phyloP scores from a whole-genome alignment of 2,113 vertebrate genomes.

The Phoxinus phoxinus region DNA sequence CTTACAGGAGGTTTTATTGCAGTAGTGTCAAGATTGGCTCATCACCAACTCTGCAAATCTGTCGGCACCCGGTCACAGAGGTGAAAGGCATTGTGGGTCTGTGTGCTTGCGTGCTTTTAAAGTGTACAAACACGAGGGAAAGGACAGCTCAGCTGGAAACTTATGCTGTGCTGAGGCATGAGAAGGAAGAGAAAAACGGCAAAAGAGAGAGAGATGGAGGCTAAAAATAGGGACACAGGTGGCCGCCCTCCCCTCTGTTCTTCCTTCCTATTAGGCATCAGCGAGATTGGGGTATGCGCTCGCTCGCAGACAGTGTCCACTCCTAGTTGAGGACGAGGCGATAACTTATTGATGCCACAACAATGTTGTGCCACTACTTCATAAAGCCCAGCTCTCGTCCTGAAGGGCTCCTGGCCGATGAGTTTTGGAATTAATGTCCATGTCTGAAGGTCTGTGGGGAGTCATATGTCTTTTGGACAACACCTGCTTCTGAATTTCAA shows the following conservation, averaged over 20 bases:
- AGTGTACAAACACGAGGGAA: neutral
- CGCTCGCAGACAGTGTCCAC: constrained; percentile 21
- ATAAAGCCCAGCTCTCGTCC: neutral
- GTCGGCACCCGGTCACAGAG: constrained; percentile 57
- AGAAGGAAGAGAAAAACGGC: constrained; percentile 25
- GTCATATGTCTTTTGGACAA: constrained; percentile 20
- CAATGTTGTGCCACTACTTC: constrained; percentile 30
- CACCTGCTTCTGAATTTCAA: neutral
- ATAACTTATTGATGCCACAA: constrained; percentile 42
- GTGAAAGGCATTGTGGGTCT: constrained; percentile 44
- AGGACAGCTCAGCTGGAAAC: constrained; percentile 33
- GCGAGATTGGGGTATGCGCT: neutral
- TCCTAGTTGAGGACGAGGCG: constrained; percentile 44
- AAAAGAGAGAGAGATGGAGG: constrained; percentile 21
- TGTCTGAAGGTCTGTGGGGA: constrained; percentile 21
- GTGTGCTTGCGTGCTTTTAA: constrained; percentile 28
- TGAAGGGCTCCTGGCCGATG: neutral
- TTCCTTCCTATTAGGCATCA: constrained; percentile 31
- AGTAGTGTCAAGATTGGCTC: constrained; percentile 68
- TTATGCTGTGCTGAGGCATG: constrained; percentile 29
- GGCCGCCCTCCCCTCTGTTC: neutral
- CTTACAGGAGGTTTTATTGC: constrained; percentile 61
- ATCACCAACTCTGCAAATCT: constrained; percentile 65
- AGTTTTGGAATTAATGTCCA: constrained; percentile 25
- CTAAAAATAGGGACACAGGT: constrained; percentile 46